These are phyloP conservation scores for Temnothorax rugatulus DNA, from an alignment of 2,888 invertebrate genomes.

Conservation along the genomic window DNA sequence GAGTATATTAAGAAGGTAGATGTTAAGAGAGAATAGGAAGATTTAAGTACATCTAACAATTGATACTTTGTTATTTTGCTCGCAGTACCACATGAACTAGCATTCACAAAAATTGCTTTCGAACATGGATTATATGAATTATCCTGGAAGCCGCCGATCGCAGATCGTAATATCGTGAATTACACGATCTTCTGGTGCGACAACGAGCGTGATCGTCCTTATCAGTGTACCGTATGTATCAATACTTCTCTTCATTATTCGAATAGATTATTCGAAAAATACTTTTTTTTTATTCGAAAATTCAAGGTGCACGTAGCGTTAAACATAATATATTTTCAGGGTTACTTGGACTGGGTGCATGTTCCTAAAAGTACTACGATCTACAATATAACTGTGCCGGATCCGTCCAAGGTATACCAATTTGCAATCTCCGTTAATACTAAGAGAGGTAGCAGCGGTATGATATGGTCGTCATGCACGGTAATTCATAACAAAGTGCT, in stretches of 20 bases:
- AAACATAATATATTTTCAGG: constrained; percentile 83
- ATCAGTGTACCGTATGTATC: constrained; percentile 87
- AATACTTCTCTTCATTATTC: neutral
- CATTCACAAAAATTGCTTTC: constrained; percentile 91
- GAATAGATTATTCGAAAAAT: neutral
- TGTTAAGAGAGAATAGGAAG: neutral
- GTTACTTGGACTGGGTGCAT: constrained; percentile 88
- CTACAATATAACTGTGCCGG: constrained; percentile 89
- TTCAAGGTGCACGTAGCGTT: constrained; percentile 1
- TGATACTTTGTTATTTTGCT: constrained; percentile 47
- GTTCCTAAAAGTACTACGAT: constrained; percentile 87
- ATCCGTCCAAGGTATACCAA: constrained; percentile 88
- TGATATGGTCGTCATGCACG: constrained; percentile 94
- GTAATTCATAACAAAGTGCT: constrained; percentile 87
- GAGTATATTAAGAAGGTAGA: neutral
- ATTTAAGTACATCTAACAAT: neutral
- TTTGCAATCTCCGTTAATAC: constrained; percentile 95
- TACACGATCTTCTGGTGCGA: constrained; percentile 95
- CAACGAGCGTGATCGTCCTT: constrained; percentile 87
- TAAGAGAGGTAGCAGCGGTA: constrained; percentile 91
- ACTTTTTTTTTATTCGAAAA: neutral
- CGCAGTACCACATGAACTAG: constrained; percentile 87
- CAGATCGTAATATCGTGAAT: constrained; percentile 87
- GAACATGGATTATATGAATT: constrained; percentile 91
- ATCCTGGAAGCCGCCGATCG: constrained; percentile 90